These are phyloP conservation scores for Cephalopachus bancanus DNA, from an alignment of 2,797 vertebrate genomes.

Conservation along the genomic window DNA sequence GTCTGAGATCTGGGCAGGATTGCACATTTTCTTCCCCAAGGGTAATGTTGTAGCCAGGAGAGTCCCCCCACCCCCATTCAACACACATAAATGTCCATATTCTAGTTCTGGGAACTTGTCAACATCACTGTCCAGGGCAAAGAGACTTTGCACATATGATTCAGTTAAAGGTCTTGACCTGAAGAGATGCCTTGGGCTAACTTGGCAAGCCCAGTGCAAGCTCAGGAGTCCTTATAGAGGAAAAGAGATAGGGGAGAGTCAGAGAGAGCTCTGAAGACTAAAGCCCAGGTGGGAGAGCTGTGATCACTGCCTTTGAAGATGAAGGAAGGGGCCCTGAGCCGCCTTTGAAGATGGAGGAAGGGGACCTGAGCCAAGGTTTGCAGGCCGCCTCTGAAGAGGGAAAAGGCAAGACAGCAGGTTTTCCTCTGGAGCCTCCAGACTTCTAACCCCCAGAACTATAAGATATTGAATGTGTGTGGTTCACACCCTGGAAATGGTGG, in stretches of 20 bases:
- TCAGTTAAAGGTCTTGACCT: background rate
- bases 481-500: fast-evolving
- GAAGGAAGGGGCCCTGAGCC: too few relatives aligned
- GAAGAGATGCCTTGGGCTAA: fast-evolving
- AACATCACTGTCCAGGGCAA: fast-evolving
- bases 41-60: background rate
- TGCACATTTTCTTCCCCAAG: fast-evolving
- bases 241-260: too few relatives aligned
- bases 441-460: background rate
- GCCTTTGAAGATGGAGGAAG: fast-evolving
- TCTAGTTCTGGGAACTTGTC: background rate
- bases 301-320: background rate
- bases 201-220: fast-evolving
- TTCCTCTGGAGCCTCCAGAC: background rate
- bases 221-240: background rate
- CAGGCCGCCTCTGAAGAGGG: too few relatives aligned
- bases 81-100: background rate
- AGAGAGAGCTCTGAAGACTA: background rate
- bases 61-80: too few relatives aligned
- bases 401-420: fast-evolving
- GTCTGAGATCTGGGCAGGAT: background rate
- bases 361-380: fast-evolving
- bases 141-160: fast-evolving
- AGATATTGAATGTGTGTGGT: too few relatives aligned
- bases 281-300: fast-evolving